Evolutionary conservation across 2,113 vertebrate genomes (phyloP).

Genomic region (Sinocyclocheilus grahami): DNA sequence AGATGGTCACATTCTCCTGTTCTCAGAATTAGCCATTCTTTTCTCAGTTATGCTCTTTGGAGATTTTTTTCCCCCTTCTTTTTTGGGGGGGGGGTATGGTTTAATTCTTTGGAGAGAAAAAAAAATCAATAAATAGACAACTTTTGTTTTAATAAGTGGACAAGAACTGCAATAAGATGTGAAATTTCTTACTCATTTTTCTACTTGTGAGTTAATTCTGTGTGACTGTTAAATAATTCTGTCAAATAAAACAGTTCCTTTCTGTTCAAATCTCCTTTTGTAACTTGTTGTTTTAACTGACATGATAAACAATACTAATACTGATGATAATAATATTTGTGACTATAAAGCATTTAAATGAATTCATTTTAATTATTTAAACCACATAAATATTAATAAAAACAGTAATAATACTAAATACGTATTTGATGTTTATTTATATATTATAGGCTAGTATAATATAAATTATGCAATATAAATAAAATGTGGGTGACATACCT

Average conservation of each 20-base stretch:
- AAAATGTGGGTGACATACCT: constrained; percentile 67
- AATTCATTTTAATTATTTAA: not conserved
- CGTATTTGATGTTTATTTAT: not conserved
- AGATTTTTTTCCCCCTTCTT: too few relatives aligned
- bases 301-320: not conserved
- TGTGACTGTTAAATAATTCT: too few relatives aligned
- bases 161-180: not conserved
- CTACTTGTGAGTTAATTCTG: not conserved
- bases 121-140: too few relatives aligned
- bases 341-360: not conserved
- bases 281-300: too few relatives aligned
- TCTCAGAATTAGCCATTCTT: too few relatives aligned
- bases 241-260: too few relatives aligned
- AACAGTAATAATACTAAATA: not conserved
- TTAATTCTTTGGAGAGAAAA: not conserved
- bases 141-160: not conserved
- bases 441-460: too few relatives aligned
- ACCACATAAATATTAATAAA: not conserved
- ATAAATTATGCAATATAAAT: not conserved
- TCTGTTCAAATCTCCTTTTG: too few relatives aligned
- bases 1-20: not conserved
- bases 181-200: not conserved
- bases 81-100: not conserved
- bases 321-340: not conserved
- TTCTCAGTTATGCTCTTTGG: not conserved